phyloP scores from a whole-genome alignment of 2,113 vertebrate species.

The Panthera uncia region DNA sequence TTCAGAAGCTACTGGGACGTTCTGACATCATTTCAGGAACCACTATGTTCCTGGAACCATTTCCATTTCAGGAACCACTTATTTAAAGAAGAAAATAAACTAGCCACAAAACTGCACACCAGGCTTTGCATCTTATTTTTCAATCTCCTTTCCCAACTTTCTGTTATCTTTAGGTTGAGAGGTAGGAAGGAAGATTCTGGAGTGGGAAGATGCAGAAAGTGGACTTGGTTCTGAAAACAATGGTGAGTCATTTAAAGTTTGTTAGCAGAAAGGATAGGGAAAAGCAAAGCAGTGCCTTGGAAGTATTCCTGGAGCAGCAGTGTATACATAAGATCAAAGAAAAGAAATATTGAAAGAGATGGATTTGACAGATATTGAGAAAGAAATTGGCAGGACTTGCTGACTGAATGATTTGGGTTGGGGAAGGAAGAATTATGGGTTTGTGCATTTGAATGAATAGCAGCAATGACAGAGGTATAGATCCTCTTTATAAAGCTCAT shows the following conservation, averaged over 20 bases:
- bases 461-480: neutral
- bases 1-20: neutral
- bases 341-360: conserved; percentile 1
- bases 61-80: neutral
- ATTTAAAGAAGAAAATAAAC: neutral
- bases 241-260: neutral
- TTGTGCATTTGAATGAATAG: neutral
- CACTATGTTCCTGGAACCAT: too few relatives aligned
- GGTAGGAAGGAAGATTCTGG: neutral
- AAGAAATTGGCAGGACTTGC: neutral
- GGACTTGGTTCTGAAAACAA: neutral
- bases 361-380: neutral
- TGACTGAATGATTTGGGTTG: neutral
- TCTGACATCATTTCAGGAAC: neutral
- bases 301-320: neutral
- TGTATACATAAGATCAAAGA: neutral
- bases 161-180: neutral
- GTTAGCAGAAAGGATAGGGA: neutral
- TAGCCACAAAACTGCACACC: neutral
- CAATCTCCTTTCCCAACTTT: neutral
- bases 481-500: conserved; percentile 24
- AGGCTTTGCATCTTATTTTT: neutral
- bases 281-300: neutral
- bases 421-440: neutral
- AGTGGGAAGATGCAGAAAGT: neutral